Evolutionary conservation across 2,113 vertebrate species (phyloP), one percentile per base, ranked within the genome.

Genomic region (Leiothrix lutea): DNA sequence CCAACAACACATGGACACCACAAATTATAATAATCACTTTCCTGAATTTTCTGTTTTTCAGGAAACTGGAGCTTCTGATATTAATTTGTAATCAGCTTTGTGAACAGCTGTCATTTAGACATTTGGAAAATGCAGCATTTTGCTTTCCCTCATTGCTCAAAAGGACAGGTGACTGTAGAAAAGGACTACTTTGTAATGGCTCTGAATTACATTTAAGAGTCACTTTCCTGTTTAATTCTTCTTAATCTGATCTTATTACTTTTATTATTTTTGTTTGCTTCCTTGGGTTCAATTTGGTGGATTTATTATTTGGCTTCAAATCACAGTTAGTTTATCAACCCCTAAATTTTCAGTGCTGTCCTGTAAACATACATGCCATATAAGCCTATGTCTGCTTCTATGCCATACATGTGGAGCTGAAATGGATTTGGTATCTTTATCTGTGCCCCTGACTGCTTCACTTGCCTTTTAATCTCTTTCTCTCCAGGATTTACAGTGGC

Each of bases 51-150:
- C 42, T 73, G 6, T 67, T 91, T 77, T 62, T 47, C 35, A 64
- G 42, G 38, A 36, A 70, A 26, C 38, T 66, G 35, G 33, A 73
- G 26, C 51, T 58, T 57, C 29, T 90, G 72, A 58, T 91, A 50
- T 28, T 82, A 22, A 6, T 75, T 93, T 57, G 28, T 19, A 38
- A 77, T 85, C 74, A 91, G 51, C 47, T 81, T 78, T 91, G 47
- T 74, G 56, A 95, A 51, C 80, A 29, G 33, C 23, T 88, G 38
- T 71, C 73, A 71, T 87, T 58, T 58, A 61, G 15, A 29, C 38
- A 54, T 66, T 86, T 94, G 77, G 83, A 89, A 91, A 87, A 71
- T 33, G 35, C 12, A 33, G 67, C 38, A 33, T 88, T 95, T 90
- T 85, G 26, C 79, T 77, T 84, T 42, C 54, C 23, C 31, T 83